Conservation (phyloP, 2,113 vertebrate genomes). For the Urocynchramus pylzowi region DNA sequence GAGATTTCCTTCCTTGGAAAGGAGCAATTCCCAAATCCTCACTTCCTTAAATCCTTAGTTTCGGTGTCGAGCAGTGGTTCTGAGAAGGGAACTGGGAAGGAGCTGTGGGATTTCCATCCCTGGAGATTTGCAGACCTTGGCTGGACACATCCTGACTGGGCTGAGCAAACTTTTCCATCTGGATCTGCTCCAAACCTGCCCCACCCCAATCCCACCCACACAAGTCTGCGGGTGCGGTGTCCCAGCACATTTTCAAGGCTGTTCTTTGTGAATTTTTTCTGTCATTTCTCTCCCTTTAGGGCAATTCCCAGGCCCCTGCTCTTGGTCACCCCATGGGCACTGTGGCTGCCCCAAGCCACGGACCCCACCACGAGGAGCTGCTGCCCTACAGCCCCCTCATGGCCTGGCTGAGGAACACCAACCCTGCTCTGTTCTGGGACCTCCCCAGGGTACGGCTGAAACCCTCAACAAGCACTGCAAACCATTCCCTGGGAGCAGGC, state of each 20-base stretch:
- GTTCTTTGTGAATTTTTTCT: not conserved
- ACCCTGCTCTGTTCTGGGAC: conserved; percentile 12
- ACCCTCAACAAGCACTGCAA: not conserved
- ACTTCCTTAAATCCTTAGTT: not conserved
- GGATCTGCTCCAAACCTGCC: not conserved
- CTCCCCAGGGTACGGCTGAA: conserved; percentile 2
- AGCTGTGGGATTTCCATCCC: not conserved
- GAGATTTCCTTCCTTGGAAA: not conserved
- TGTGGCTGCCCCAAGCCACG: not conserved
- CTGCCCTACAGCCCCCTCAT: not conserved
- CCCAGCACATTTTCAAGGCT: too few relatives aligned
- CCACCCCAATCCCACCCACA: not conserved
- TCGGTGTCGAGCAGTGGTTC: not conserved
- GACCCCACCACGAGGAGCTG: not conserved
- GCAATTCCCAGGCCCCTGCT: not conserved
- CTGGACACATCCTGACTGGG: not conserved
- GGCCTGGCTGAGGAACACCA: conserved; percentile 48
- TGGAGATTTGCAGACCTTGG: not conserved
- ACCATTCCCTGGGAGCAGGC: not conserved
- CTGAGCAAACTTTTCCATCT: not conserved
- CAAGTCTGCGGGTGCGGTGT: fast-evolving
- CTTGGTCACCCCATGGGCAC: not conserved
- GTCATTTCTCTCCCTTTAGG: not conserved
- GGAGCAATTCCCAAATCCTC: not conserved
- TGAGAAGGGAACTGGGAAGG: not conserved